Percentiles rank a stretch among this genome's conserved stretches.
Evolutionary conservation across 2,113 vertebrate species (phyloP).

Genomic region (Eulemur macaco): DNA sequence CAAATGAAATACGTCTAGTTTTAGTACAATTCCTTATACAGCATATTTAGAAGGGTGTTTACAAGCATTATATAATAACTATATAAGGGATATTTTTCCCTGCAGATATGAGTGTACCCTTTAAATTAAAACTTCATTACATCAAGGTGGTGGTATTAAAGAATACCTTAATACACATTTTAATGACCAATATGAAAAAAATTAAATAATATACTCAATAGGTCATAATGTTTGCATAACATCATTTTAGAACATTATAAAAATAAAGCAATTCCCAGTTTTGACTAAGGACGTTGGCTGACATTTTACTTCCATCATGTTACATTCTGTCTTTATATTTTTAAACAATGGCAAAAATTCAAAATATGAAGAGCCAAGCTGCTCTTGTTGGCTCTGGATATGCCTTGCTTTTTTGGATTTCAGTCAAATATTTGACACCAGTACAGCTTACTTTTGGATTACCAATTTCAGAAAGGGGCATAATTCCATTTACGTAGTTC

Average conservation of each 20-base stretch:
- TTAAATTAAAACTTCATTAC: neutral
- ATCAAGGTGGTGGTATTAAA: too few species aligned
- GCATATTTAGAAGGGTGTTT: neutral
- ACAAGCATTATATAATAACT: neutral
- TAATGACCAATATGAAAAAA: slow-evolving; percentile 1
- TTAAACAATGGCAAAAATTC: slow-evolving; percentile 72
- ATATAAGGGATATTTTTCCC: neutral
- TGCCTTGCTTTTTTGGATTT: slow-evolving; percentile 11
- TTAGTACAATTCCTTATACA: neutral
- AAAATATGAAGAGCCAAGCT: slow-evolving; percentile 56
- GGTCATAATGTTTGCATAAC: slow-evolving; percentile 43
- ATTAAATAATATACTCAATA: neutral
- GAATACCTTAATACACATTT: neutral
- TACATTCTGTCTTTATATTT: slow-evolving; percentile 66
- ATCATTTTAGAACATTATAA: slow-evolving; percentile 42
- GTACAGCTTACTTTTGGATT: slow-evolving; percentile 1
- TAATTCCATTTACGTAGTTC: neutral
- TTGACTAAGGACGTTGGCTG: slow-evolving; percentile 57
- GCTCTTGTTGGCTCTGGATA: slow-evolving; percentile 10
- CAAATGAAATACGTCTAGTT: neutral
- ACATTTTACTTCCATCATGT: slow-evolving; percentile 62
- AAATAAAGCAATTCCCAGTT: slow-evolving; percentile 58
- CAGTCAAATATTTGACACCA: slow-evolving; percentile 52
- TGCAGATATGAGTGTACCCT: neutral
- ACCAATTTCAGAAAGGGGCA: neutral